These are phyloP conservation scores for Aelia acuminata DNA, from an alignment of 2,888 invertebrate species.

Conservation along the genomic window DNA sequence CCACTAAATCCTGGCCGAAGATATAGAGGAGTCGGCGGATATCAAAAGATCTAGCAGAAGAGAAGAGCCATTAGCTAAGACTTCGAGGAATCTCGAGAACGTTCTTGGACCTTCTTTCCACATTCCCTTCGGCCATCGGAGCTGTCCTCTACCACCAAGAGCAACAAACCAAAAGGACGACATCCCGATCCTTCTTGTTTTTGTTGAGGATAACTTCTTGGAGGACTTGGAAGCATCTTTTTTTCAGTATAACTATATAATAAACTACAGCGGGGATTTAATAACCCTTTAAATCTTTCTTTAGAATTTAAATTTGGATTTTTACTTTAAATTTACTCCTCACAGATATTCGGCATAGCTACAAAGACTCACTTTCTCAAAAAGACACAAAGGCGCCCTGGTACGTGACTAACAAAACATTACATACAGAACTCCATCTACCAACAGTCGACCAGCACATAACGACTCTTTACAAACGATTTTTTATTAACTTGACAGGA, in stretches of 20 bases:
- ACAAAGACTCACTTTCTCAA: too few relatives aligned
- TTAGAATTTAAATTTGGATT: too few relatives aligned
- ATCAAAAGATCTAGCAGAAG: slow-evolving; percentile 25
- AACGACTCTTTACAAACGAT: too few relatives aligned
- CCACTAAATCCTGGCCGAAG: neutral
- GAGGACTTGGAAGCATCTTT: neutral
- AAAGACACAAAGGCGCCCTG: too few relatives aligned
- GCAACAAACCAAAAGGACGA: neutral
- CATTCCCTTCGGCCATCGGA: slow-evolving; percentile 15
- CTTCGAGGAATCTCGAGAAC: neutral
- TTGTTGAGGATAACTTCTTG: neutral
- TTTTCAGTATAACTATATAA: neutral
- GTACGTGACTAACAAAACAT: too few relatives aligned
- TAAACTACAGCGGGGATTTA: neutral
- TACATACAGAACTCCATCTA: too few relatives aligned
- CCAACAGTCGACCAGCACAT: too few relatives aligned
- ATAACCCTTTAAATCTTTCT: neutral
- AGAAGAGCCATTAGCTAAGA: slow-evolving; percentile 46
- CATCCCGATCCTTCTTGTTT: neutral
- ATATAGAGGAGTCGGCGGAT: neutral
- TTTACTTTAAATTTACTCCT: too few relatives aligned
- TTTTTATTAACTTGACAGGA: too few relatives aligned
- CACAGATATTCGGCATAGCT: too few relatives aligned
- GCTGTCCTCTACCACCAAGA: neutral
- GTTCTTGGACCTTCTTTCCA: slow-evolving; percentile 9